Evolutionary conservation across 2,797 vertebrate genomes (phyloP).

Genomic region (Gephyroberyx darwinii): DNA sequence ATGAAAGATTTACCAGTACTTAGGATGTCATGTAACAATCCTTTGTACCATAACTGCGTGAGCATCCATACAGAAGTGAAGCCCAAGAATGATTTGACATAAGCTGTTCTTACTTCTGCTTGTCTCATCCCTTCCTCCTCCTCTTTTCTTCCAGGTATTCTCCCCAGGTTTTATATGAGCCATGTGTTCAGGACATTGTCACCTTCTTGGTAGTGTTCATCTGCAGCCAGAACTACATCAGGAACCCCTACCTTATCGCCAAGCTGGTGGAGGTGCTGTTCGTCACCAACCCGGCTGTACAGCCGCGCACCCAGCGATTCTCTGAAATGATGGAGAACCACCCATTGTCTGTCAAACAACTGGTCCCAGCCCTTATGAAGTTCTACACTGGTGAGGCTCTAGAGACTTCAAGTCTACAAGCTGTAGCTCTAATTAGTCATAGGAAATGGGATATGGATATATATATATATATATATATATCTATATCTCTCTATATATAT

Average conservation of each 20-base stretch:
- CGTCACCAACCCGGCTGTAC: constrained; percentile 97
- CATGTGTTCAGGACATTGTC: constrained; percentile 96
- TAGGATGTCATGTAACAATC: too few species aligned
- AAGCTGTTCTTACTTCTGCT: neutral
- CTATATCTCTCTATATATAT: too few species aligned
- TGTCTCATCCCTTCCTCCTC: neutral
- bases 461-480: too few species aligned
- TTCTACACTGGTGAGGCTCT: constrained; percentile 92
- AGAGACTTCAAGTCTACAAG: neutral
- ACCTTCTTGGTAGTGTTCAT: constrained; percentile 98
- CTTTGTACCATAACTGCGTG: too few species aligned
- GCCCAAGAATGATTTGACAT: neutral
- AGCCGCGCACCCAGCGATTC: constrained; percentile 96
- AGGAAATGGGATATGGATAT: too few species aligned
- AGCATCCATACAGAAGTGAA: neutral
- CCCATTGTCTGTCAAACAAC: constrained; percentile 91
- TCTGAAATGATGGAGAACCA: constrained; percentile 99
- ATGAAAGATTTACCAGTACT: too few species aligned
- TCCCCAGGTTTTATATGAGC: constrained; percentile 98
- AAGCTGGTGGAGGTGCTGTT: constrained; percentile 99
- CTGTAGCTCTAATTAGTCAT: neutral
- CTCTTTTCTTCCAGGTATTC: constrained; percentile 86
- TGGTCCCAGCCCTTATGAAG: constrained; percentile 99
- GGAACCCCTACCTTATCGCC: constrained; percentile 97
- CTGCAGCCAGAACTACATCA: constrained; percentile 99